Evolutionary conservation across 2,797 vertebrate species (phyloP), one percentile per base, ranked within the genome.

Genomic region (Triplophysa bombifrons): DNA sequence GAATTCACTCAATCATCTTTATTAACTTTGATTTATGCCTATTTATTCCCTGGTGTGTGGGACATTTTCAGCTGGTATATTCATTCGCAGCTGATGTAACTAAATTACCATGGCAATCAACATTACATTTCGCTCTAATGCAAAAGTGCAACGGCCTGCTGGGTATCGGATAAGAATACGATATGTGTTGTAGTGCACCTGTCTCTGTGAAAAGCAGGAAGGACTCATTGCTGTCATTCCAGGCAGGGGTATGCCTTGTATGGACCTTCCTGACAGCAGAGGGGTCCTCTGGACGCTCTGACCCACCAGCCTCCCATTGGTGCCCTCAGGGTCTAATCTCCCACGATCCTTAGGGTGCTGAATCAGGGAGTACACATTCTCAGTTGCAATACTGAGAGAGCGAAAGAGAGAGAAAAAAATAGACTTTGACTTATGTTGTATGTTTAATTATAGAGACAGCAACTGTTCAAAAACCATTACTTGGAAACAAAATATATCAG

Each of bases 351-450:
- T 93, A 19, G 74, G 90, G 88, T 88, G 93, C 85, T 74, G 93
- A 89, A 91, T 94, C 74, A 91, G 88, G 0, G 91, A 91, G 85
- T 93, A 96, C 88, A 89, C 91, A 51, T 89, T 96, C 88, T 94
- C 93, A 17, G 89, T 87, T 77, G 88, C 78, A 3, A 86, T 78
- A 51, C 91, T 90, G 83, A 73, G 63, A 70, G n/a, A 81, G 34
- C 22, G 3, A 78, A 51, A 79, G n/a, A 83, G 10, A 76, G 25
- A 48, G 17, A 76, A 44, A 48, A 44, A 19, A 14, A 48, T 6
- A 53, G 30, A 56, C 11, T 74, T 80, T 60, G 74, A 61, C 16
- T 72, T 72, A 80, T 16, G 41, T 4, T 30, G 4, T 16, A 5
- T 41, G 41, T 41, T 41, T 27, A 11, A 20, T 55, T 20, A 20